Evolutionary conservation across 2,797 vertebrate genomes (phyloP).

Genomic region (Podarcis siculus): DNA sequence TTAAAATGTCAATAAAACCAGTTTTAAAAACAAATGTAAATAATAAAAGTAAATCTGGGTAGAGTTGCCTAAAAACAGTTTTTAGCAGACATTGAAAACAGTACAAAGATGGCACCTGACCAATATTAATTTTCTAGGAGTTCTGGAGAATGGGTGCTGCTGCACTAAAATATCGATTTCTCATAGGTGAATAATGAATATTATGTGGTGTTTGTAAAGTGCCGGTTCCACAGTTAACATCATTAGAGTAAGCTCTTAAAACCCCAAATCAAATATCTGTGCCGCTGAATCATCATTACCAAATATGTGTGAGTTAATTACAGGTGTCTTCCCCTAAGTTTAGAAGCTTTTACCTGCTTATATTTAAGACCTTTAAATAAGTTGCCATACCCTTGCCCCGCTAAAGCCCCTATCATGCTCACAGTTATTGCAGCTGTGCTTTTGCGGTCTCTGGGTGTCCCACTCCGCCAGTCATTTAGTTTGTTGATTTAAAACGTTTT

Average conservation of each 20-base stretch:
- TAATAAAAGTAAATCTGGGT: no score
- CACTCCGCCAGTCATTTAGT: neutral
- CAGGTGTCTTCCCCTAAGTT: neutral
- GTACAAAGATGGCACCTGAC: no score
- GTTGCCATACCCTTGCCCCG: neutral
- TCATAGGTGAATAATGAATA: no score
- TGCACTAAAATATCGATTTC: no score
- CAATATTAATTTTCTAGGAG: no score
- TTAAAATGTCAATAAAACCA: no score
- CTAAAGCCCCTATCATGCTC: neutral
- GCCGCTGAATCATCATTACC: neutral
- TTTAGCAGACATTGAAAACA: no score
- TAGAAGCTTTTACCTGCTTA: neutral
- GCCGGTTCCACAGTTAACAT: no score
- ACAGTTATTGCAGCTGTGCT: neutral
- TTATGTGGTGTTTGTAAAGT: no score
- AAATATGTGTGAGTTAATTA: neutral
- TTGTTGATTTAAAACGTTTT: neutral
- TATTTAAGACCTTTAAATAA: neutral
- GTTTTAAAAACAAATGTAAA: no score
- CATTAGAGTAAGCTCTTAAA: neutral
- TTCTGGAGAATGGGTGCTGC: no score
- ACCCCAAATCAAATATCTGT: neutral
- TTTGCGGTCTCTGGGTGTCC: neutral
- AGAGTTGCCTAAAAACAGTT: no score